phyloP scores from a whole-genome alignment of 2,113 vertebrate genomes.

The Tretioscincus oriximinensis region DNA sequence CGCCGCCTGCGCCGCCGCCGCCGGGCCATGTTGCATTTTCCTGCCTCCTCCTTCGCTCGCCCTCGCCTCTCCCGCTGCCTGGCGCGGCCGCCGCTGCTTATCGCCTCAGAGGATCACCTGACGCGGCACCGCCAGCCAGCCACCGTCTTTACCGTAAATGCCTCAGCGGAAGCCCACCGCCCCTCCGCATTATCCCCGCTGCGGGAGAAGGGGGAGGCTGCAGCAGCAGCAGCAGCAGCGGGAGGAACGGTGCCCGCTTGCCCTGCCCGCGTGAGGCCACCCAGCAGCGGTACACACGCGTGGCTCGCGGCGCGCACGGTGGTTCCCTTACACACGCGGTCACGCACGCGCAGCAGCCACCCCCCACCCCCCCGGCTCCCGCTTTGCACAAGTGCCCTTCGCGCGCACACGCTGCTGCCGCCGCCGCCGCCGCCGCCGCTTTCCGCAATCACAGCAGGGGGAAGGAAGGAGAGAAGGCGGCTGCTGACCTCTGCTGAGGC shows the following conservation, averaged over 20 bases:
- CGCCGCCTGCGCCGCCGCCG: slow-evolving; percentile 22
- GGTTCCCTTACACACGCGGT: background rate
- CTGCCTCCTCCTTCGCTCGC: background rate
- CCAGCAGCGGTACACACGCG: background rate
- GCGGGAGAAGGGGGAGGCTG: background rate
- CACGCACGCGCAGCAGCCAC: background rate
- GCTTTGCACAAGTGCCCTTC: too few relatives aligned
- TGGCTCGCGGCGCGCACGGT: too few relatives aligned
- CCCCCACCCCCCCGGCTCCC: too few relatives aligned
- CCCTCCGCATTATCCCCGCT: slow-evolving; percentile 21
- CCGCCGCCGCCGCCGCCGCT: too few relatives aligned
- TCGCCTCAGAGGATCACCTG: slow-evolving; percentile 78
- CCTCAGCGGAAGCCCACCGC: slow-evolving; percentile 52
- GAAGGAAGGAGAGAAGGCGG: too few relatives aligned
- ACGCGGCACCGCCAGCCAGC: slow-evolving; percentile 49
- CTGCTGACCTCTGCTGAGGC: too few relatives aligned
- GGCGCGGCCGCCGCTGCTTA: slow-evolving; percentile 56
- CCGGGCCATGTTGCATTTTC: slow-evolving; percentile 86
- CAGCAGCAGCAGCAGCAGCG: background rate
- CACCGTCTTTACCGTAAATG: slow-evolving; percentile 60
- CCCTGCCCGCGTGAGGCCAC: too few relatives aligned
- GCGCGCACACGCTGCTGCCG: too few relatives aligned
- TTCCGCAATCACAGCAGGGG: too few relatives aligned
- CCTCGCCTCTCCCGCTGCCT: background rate
- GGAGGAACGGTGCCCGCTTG: too few relatives aligned